Base-by-base conservation (phyloP, 1,140 invertebrate species). In the Orius laevigatus region DNA sequence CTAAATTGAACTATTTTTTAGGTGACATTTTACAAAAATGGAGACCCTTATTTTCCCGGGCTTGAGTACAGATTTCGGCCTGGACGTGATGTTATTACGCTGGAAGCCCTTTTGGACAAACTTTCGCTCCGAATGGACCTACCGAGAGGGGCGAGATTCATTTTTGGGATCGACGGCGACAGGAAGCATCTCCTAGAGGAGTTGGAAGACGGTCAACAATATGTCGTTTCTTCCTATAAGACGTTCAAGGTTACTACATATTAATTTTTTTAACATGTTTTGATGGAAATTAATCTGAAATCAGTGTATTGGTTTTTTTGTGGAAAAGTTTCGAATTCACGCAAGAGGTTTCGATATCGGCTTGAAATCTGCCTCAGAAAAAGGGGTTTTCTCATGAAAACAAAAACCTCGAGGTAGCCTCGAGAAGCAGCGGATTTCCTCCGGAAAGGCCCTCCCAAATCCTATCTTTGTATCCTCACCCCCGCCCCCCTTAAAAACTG, bases 11-110 rank as follows among this genome's bases (percentile, higher is more conserved):
- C 25, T 25, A 25, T 25, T 25, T 55, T 40, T 57, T 45, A 67
- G 87, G 83, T 94, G 33, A 80, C 82, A 1, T 93, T 95, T 64
- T 95, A 84, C 65, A 79, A 84, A 59, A 96, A 94, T 74, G 90
- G 90, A 3, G 89, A 94, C 63, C 81, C 82, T 0, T 88, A 90
- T 61, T 88, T 83, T 63, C 85, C 84, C 35, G 87, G 88, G 0
- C 73, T 90, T 14, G 85, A 89, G 62, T 81, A 88, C 59, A 77
- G 87, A 35, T 90, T 94, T 59, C 85, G 84, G 55, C 82, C 85
- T 3, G 81, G 85, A 1, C 71, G 85, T 49, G 87, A 91, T 61
- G 81, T 93, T 54, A 76, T 76, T n/a, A 84, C 78, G 8, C 65
- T 94, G 66, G 88, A 93, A 57, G 78, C 79, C 5, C 69, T 96